Evolutionary conservation across 2,888 invertebrate species (phyloP), one percentile per base, ranked within the genome.

Genomic region (Dicranocentrus wangi): DNA sequence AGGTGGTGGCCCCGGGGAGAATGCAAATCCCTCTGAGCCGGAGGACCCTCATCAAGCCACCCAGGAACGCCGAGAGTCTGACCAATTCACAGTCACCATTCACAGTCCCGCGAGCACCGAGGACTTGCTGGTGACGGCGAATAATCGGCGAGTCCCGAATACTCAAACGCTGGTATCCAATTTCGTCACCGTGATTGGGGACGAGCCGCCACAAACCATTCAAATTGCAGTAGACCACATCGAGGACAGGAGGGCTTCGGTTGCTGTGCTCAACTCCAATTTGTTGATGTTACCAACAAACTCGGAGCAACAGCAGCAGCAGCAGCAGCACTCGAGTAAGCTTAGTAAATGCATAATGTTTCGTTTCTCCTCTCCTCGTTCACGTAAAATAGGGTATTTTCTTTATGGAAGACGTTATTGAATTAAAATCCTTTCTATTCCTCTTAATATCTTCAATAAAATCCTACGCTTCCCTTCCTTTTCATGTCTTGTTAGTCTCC

Each of bases 151-250:
- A 42, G 47, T 5, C 8, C n/a, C 17, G 17, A 27, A 63, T 21
- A 1, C 66, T 15, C 25, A 73, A 61, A 53, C 27, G 1, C n/a
- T n/a, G n/a, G 27, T 75, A 23, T 69, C 76, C 53, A 69, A 75
- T 63, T 75, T 68, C 42, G 69, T 73, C 15, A 72, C 72, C 17
- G 28, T 60, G 1, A 60, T 39, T 63, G 68, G 75, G 17, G 76
- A 72, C 58, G 83, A 81, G 7, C 58, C 65, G 7, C 79, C 81
- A 2, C 75, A 76, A 8, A 84, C 85, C 0, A 82, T 86, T 53
- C 84, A 86, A 76, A 86, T 86, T 42, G 84, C 83, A 1, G 82
- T 86, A 2, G 86, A 86, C 39, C 83, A 82, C 68, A 83, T 83
- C 43, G 66, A 60, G 15, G 73, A 72, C 8, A n/a, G 81, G 23